Conservation (phyloP, 2,797 vertebrate species). For the Schizopygopsis malacanthus region DNA sequence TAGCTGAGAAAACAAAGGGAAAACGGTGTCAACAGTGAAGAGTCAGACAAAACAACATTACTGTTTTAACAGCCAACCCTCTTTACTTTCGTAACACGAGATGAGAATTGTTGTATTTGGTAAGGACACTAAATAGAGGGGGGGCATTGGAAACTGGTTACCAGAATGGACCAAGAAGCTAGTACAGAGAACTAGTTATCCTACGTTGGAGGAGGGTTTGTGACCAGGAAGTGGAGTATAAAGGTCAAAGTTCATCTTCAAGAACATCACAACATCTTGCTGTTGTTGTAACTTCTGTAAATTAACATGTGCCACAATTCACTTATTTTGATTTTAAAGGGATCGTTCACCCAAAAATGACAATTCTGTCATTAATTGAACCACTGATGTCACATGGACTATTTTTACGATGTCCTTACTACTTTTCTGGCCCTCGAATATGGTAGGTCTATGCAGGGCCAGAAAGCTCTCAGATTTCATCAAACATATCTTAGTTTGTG, state of each 20-base stretch:
- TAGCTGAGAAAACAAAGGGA: slow-evolving; percentile 79
- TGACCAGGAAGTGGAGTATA: not conserved
- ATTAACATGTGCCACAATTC: not conserved
- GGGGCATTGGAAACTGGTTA: not conserved
- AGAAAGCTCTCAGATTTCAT: too few relatives aligned
- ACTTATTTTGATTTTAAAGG: not conserved
- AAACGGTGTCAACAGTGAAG: not conserved
- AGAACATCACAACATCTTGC: not conserved
- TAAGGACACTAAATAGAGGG: too few relatives aligned
- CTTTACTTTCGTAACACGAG: not conserved
- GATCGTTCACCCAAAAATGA: too few relatives aligned
- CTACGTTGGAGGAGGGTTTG: not conserved
- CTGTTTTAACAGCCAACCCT: not conserved
- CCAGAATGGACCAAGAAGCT: not conserved
- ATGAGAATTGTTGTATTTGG: not conserved
- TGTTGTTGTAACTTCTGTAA: not conserved
- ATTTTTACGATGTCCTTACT: too few relatives aligned
- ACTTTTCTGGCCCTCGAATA: too few relatives aligned
- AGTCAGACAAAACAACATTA: not conserved
- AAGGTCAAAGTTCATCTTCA: not conserved
- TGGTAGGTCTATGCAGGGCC: too few relatives aligned
- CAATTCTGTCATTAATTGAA: too few relatives aligned
- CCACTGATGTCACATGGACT: too few relatives aligned
- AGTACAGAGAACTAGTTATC: not conserved
- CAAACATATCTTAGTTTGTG: too few relatives aligned